These are phyloP conservation scores for Phymastichus coffea DNA, from an alignment of 1,140 invertebrate genomes.

Conservation along the genomic window DNA sequence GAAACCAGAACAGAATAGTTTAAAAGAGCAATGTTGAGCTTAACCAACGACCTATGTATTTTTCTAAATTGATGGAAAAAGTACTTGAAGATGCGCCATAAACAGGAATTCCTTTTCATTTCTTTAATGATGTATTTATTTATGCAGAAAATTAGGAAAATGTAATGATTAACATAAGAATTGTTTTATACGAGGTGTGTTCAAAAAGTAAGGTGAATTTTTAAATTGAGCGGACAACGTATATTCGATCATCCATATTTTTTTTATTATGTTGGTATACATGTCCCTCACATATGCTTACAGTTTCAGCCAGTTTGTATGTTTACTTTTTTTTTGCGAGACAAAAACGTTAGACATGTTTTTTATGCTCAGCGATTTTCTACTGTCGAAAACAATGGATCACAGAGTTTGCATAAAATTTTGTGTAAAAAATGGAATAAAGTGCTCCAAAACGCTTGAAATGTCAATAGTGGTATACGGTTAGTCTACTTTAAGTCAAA, in stretches of 20 bases:
- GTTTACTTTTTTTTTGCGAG: too few species aligned
- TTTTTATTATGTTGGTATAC: too few species aligned
- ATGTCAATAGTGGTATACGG: too few species aligned
- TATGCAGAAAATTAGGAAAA: constrained; percentile 3
- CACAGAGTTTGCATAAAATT: too few species aligned
- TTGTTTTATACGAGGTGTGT: constrained; percentile 8
- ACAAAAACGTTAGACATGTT: too few species aligned
- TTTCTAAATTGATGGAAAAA: constrained; percentile 24
- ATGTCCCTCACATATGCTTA: too few species aligned
- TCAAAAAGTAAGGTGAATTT: constrained; percentile 2
- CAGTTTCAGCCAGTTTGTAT: constrained; percentile 32
- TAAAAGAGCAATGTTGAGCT: constrained; percentile 24
- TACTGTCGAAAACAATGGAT: too few species aligned
- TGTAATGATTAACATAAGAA: constrained; percentile 1
- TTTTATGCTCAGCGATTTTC: too few species aligned
- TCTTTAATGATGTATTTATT: constrained; percentile 27
- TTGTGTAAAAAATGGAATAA: too few species aligned
- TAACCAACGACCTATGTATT: constrained; percentile 21
- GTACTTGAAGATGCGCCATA: background rate
- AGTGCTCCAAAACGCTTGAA: too few species aligned
- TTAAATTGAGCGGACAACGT: constrained; percentile 8
- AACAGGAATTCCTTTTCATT: constrained; percentile 1
- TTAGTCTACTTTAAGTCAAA: too few species aligned
- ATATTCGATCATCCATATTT: too few species aligned
- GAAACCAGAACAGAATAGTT: constrained; percentile 22